phyloP scores from a whole-genome alignment of 2,797 vertebrate genomes.

The Danio jaintianensis region DNA sequence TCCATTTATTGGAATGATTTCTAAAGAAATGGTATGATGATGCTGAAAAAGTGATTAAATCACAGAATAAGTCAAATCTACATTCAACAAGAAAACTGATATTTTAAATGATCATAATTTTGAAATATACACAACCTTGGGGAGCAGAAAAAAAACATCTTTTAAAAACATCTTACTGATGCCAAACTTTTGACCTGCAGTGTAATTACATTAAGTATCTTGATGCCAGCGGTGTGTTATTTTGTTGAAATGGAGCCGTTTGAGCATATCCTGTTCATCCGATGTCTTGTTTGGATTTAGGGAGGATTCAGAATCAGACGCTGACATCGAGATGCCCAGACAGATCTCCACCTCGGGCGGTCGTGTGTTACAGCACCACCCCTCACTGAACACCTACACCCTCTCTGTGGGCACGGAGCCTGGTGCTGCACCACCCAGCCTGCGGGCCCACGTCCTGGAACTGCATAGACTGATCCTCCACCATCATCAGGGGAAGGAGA shows the following conservation, averaged over 20 bases:
- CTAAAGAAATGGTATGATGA: too few relatives aligned
- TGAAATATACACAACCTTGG: too few relatives aligned
- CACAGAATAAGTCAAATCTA: too few relatives aligned
- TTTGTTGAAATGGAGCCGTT: conserved; percentile 8
- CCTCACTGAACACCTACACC: conserved; percentile 84
- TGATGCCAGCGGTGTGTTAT: neutral
- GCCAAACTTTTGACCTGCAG: too few relatives aligned
- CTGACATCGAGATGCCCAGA: conserved; percentile 74
- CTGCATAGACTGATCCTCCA: conserved; percentile 76
- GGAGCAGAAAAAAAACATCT: too few relatives aligned
- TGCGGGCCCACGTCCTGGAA: conserved; percentile 78
- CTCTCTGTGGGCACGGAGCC: conserved; percentile 79
- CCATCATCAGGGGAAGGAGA: conserved; percentile 75
- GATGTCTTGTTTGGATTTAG: conserved; percentile 55
- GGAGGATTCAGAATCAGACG: conserved; percentile 73
- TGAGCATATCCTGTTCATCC: conserved; percentile 42
- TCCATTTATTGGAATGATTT: too few relatives aligned
- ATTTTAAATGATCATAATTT: too few relatives aligned
- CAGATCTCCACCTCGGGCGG: conserved; percentile 72
- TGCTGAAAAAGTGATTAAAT: too few relatives aligned
- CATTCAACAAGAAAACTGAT: too few relatives aligned
- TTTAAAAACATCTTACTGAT: too few relatives aligned
- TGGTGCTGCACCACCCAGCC: conserved; percentile 67
- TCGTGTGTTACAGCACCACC: conserved; percentile 83
- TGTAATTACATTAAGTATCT: conserved; percentile 3